Percentiles rank a stretch among this genome's conserved stretches.
Conservation (phyloP, 2,797 vertebrate genomes). For the Phyllotis vaccarum region DNA sequence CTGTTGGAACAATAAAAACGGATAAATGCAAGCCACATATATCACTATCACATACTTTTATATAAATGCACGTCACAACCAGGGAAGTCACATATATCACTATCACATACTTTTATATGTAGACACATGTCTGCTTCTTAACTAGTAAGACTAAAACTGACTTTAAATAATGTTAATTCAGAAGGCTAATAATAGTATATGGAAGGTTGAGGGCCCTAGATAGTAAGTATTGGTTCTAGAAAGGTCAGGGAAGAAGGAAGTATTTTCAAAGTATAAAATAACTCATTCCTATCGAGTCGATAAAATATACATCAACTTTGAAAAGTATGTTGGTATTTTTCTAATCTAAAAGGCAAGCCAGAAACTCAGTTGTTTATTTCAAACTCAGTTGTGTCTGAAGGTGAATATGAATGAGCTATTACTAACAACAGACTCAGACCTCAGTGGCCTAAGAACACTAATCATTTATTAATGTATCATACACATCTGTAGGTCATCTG, state of each 20-base stretch:
- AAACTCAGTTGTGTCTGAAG: neutral
- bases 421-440: neutral
- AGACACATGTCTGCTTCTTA: slow-evolving; percentile 18
- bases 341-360: neutral
- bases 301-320: neutral
- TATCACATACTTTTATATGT: neutral
- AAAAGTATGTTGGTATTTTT: neutral
- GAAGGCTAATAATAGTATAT: neutral
- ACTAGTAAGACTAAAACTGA: neutral
- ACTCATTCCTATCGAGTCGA: neutral
- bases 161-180: neutral
- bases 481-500: neutral
- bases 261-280: neutral
- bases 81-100: neutral
- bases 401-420: neutral
- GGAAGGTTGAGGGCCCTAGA: neutral
- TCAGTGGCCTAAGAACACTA: neutral
- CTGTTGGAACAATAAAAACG: slow-evolving; percentile 61
- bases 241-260: neutral
- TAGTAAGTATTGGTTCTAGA: neutral
- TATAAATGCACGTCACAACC: too few relatives aligned
- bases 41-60: neutral
- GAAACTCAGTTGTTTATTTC: neutral
- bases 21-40: neutral
- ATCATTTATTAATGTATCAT: neutral